Conservation (phyloP, 2,113 vertebrate genomes). For the Chunga burmeisteri region DNA sequence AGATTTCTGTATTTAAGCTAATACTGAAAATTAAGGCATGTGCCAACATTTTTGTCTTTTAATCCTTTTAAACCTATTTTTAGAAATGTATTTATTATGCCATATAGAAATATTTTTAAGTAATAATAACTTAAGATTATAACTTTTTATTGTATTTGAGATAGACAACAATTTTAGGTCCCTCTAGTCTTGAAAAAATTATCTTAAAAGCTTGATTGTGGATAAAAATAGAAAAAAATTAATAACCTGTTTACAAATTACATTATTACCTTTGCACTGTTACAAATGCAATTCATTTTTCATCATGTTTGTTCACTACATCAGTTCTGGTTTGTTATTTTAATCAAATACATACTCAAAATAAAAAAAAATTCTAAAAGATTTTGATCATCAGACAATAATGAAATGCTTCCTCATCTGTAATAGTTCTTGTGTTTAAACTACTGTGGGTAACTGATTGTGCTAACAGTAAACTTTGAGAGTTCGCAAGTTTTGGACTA, state of each 20-base stretch:
- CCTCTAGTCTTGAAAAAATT: background rate
- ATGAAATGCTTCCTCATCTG: background rate
- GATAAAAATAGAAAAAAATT: background rate
- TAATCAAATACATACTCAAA: background rate
- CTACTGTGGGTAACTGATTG: background rate
- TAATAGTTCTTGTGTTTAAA: background rate
- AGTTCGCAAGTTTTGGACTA: background rate
- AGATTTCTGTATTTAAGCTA: background rate
- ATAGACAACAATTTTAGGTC: background rate
- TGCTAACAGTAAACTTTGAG: background rate
- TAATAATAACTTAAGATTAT: background rate
- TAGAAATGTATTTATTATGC: background rate
- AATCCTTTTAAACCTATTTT: background rate
- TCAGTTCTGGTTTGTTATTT: background rate
- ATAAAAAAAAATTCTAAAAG: background rate
- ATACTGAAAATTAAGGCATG: background rate
- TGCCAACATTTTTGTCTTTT: background rate
- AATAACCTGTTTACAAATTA: background rate
- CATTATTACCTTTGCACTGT: background rate
- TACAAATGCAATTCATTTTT: background rate
- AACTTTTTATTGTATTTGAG: background rate
- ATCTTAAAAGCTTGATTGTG: background rate
- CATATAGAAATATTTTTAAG: background rate
- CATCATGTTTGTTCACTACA: background rate
- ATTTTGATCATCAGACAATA: background rate